Conservation (phyloP, 2,797 vertebrate species). For the Orientallactaga sibirica region DNA sequence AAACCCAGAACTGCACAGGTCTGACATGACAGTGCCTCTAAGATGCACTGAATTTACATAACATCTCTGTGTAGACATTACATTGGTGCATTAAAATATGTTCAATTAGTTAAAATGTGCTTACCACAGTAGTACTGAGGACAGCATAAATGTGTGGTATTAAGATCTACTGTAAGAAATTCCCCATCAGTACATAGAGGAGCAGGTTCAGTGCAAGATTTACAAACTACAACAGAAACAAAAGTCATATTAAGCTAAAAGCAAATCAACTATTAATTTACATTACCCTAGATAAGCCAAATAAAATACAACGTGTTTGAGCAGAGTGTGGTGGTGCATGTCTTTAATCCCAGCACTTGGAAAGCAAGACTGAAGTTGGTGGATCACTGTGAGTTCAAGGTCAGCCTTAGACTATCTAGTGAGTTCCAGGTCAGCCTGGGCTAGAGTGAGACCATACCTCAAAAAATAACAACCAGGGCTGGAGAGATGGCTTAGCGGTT, state of each 20-base stretch:
- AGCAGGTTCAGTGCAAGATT: conserved; percentile 94
- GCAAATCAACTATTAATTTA: neutral
- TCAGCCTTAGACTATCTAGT: too few species aligned
- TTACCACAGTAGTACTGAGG: conserved; percentile 96
- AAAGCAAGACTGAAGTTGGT: too few species aligned
- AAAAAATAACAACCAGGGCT: too few species aligned
- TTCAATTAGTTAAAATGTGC: conserved; percentile 58
- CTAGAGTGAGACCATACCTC: too few species aligned
- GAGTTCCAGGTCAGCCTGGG: too few species aligned
- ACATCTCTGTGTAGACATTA: neutral
- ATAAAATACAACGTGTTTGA: neutral
- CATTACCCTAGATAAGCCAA: neutral
- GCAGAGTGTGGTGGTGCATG: too few species aligned
- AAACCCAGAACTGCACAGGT: neutral
- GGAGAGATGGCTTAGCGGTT: too few species aligned
- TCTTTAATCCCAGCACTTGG: too few species aligned
- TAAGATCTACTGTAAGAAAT: conserved; percentile 95
- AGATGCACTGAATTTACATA: neutral
- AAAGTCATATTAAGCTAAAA: conserved; percentile 48
- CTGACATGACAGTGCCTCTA: neutral
- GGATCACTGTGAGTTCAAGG: too few species aligned
- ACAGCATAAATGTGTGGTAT: conserved; percentile 94
- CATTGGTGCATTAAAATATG: neutral
- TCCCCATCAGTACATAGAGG: conserved; percentile 93
- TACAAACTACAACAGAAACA: conserved; percentile 92